Base-by-base conservation (phyloP, 1,140 invertebrate species). In the Euwallacea fornicatus region DNA sequence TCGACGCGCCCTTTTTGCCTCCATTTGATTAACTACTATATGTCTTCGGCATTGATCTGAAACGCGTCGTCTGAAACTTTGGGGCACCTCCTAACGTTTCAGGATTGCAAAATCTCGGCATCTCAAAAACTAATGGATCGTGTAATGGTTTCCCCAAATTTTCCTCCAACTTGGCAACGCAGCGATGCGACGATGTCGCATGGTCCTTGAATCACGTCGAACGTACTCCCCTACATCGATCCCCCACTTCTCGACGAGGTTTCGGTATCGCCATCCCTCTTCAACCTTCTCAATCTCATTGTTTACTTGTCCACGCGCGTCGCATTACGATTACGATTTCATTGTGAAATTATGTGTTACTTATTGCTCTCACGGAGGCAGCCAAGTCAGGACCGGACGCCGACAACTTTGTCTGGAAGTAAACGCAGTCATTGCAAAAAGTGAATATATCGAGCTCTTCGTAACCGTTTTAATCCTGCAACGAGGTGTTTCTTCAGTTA, bases 311-410 rank as follows among this genome's bases (percentile, higher is more conserved):
- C 58, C 71, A 72, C 71, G 71, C 71, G 66, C 65, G 65, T 63
- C 71, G 59, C 65, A 62, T 67, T 72, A 72, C 71, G 69, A 66
- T 66, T 72, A 72, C 71, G 63, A 66, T 66, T 72, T 72, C 71
- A 72, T 72, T 72, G 71, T 72, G 71, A 68, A 72, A 72, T 72
- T 72, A 72, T 72, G 71, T 72, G 71, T 72, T 72, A 67, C 71
- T 72, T 72, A 72, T 72, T 67, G 71, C 59, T 63, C 65, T 58
- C 62, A 59, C 21, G 10, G 47, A 59, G 55, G 50, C 65, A 61
- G 44, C 54, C 67, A 62, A 43, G 60, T 21, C 67, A 69, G 69
- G 69, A 65, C 58, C 69, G 63, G 41, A 64, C 33, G 64, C 43
- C 7, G 33, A 7, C 58, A 54, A 62, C 21, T 33, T 33, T 33